Evolutionary conservation across 1,140 invertebrate genomes (phyloP), one percentile per base, ranked within the genome.

Genomic region (Zaprionus ornatus): DNA sequence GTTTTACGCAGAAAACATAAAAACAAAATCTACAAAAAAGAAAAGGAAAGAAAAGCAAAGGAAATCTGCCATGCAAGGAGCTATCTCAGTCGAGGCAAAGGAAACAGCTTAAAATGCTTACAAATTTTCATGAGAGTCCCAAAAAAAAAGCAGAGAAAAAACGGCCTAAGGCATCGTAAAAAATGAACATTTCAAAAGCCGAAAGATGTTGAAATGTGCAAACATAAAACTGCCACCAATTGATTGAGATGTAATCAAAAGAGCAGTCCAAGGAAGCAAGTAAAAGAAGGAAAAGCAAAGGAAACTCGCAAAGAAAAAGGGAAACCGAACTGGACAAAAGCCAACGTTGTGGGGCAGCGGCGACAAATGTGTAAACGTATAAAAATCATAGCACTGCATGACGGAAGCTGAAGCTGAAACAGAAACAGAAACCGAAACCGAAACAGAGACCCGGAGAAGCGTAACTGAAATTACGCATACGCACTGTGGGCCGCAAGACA

Each of bases 211-310:
- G 85, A 79, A 88, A 88, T 88, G 85, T 90, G 78, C 84, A 79
- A 84, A 84, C 85, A 88, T 88, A 88, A 90, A 88, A 84, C 80
- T 74, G 85, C 84, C 84, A 84, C 85, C 84, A 88, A 90, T 88
- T 88, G 84, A 88, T 88, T 88, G 84, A 90, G 84, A 88, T 88
- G 84, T 88, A 90, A 88, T 88, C 84, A 88, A 90, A 90, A 80
- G 32, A 69, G 59, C 48, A 69, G 57, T 21, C 61, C 37, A 40
- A 69, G 9, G 21, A 59, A 35, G 57, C 56, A 52, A 52, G 9
- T 21, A 42, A 21, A 67, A 56, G 68, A 76, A 60, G 57, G 65
- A 64, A 62, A 81, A 72, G 59, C 77, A 73, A 79, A 66, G 19
- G 19, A 61, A 52, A 52, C 71, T 25, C 50, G 2, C 29, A 64